Evolutionary conservation across 2,888 invertebrate species (phyloP).

Genomic region (Drosophila parthenogenetica): DNA sequence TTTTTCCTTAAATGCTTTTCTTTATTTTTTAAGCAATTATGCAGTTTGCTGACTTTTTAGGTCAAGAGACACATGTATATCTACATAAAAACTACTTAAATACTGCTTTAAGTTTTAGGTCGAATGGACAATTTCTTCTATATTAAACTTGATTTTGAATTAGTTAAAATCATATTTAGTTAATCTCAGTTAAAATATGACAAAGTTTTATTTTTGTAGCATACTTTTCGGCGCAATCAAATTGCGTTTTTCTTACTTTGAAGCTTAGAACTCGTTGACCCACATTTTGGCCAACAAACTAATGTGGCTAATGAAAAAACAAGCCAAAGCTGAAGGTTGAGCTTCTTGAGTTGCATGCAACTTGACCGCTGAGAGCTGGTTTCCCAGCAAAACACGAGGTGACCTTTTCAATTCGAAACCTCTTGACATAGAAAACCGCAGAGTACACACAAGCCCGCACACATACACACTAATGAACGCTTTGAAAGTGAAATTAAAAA

Average conservation of each 20-base stretch:
- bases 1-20: not conserved
- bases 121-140: no score
- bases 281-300: constrained; percentile 41
- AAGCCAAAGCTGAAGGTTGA: constrained; percentile 4
- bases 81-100: not conserved
- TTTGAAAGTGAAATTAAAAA: constrained; percentile 57
- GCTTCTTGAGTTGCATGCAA: constrained; percentile 42
- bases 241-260: not conserved
- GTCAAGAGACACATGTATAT: not conserved
- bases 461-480: not conserved
- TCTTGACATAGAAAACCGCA: constrained; percentile 61
- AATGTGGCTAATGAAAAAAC: constrained; percentile 34
- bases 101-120: no score
- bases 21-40: constrained; percentile 33
- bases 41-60: constrained; percentile 27
- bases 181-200: not conserved
- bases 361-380: constrained; percentile 35
- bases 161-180: not conserved
- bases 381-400: constrained; percentile 2
- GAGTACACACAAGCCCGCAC: constrained; percentile 3
- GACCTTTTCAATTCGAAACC: constrained; percentile 45
- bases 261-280: constrained; percentile 31
- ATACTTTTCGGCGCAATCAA: constrained; percentile 22
- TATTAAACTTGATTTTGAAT: no score
- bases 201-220: not conserved